Conservation (phyloP, 2,797 vertebrate genomes). For the Etheostoma perlongum region DNA sequence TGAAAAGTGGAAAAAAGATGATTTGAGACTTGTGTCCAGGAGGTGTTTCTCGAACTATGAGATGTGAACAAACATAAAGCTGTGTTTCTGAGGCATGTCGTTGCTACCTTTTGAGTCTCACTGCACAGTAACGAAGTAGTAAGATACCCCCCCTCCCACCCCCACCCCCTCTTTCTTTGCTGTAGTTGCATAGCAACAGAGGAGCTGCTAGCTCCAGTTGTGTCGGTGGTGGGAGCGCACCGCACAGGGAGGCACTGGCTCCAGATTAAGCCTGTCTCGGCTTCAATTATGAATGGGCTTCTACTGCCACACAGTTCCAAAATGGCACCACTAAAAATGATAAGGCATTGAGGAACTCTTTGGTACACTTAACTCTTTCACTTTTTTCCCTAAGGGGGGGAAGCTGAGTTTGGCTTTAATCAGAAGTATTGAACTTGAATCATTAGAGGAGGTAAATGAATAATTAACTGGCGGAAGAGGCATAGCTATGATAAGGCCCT, state of each 20-base stretch:
- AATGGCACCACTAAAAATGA: slow-evolving; percentile 77
- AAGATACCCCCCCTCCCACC: slow-evolving; percentile 70
- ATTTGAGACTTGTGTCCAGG: slow-evolving; percentile 7
- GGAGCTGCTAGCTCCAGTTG: slow-evolving; percentile 83
- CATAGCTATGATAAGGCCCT: slow-evolving; percentile 76
- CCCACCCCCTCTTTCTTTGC: slow-evolving; percentile 68
- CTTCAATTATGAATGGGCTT: slow-evolving; percentile 87
- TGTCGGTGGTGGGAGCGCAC: slow-evolving; percentile 75
- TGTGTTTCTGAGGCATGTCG: not conserved
- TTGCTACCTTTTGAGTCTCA: slow-evolving; percentile 52
- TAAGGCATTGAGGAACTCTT: slow-evolving; percentile 70
- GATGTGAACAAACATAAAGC: slow-evolving; percentile 36
- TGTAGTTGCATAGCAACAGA: slow-evolving; percentile 88
- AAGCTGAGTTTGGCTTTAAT: slow-evolving; percentile 68
- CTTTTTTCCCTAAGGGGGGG: slow-evolving; percentile 37
- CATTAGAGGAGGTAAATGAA: slow-evolving; percentile 80
- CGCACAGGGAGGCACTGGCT: slow-evolving; percentile 77
- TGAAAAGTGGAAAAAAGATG: slow-evolving; percentile 14
- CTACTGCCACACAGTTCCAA: slow-evolving; percentile 75
- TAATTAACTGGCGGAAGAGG: slow-evolving; percentile 74
- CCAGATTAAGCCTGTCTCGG: slow-evolving; percentile 81
- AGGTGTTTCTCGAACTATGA: slow-evolving; percentile 16
- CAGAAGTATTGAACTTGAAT: slow-evolving; percentile 78
- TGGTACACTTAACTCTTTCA: slow-evolving; percentile 64
- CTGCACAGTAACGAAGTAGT: slow-evolving; percentile 62